Evolutionary conservation across 2,113 vertebrate genomes (phyloP), one percentile per base, ranked within the genome.

Genomic region (Caretta caretta): DNA sequence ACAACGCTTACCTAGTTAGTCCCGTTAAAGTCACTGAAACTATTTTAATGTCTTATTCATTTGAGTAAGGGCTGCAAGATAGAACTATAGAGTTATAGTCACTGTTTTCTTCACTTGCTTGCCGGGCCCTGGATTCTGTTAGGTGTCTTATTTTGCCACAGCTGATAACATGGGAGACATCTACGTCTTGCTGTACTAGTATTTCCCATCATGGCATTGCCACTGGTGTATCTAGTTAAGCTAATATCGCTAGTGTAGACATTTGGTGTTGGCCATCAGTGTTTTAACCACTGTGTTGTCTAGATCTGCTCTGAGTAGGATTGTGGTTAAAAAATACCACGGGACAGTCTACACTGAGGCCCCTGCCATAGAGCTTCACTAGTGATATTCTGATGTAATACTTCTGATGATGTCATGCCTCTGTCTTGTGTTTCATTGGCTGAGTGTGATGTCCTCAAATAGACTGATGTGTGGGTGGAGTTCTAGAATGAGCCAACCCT

Each of bases 81-180:
- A 29, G 42, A 42, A 42, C 42, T 3, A 2, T 16, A 62, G 22
- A 8, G 31, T 0, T 1, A 25, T 12, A 20, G 25, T 83, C 83
- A 86, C 48, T 95, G 7, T 4, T 27, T 50, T 50, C 5, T 53
- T 59, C 2, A 8, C 2, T 51, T 76, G 83, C 53, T 12, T 80
- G 35, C 48, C 19, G 75, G 75, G 50, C 4, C 54, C 65, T 69
- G 69, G 75, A 56, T 56, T 48, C 10, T 76, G 22, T 75, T 83
- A 54, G 90, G 38, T 9, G 65, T 57, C 87, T 11, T 49, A 0
- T 24, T 79, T 75, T 13, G 46, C 88, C 88, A 54, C 27, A 85
- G 65, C 20, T 75, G 8, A 13, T 53, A 10, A 69, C 69, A 72
- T 1, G 4, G 85, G 10, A 1, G 72, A 50, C 24, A 59, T 5